These are phyloP conservation scores for Entelurus aequoreus DNA, from an alignment of 2,113 vertebrate genomes.

Conservation along the genomic window DNA sequence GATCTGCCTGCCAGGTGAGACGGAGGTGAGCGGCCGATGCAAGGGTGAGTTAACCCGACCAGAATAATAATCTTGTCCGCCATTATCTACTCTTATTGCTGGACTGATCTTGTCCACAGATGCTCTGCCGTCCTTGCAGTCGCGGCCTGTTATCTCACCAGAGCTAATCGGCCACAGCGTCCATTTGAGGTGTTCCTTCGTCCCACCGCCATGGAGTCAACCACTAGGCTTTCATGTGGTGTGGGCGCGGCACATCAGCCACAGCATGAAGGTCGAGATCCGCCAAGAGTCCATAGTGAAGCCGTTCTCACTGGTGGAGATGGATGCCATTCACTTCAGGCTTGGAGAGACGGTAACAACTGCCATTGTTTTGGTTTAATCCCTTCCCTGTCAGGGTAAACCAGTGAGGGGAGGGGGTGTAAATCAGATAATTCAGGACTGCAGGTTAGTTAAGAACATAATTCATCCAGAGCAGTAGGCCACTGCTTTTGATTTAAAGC, in stretches of 20 bases:
- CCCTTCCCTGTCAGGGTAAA: neutral
- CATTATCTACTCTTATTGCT: neutral
- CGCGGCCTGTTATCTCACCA: constrained; percentile 54
- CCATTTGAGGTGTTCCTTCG: constrained; percentile 72
- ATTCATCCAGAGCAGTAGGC: too few species aligned
- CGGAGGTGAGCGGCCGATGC: constrained; percentile 61
- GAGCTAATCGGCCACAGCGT: constrained; percentile 65
- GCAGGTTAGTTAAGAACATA: too few species aligned
- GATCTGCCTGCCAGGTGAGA: constrained; percentile 58
- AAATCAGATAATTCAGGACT: too few species aligned
- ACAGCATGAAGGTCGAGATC: constrained; percentile 72
- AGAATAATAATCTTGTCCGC: neutral
- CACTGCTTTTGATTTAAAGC: too few species aligned
- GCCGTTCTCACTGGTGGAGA: constrained; percentile 55
- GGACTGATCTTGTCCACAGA: constrained; percentile 31
- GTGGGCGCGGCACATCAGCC: constrained; percentile 69
- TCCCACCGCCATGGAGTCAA: constrained; percentile 20
- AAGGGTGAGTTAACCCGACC: constrained; percentile 49
- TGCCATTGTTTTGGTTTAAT: constrained; percentile 16
- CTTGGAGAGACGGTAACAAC: constrained; percentile 76
- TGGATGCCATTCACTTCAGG: constrained; percentile 76
- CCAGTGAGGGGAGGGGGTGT: constrained; percentile 8
- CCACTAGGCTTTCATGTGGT: constrained; percentile 63
- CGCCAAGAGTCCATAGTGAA: constrained; percentile 64
- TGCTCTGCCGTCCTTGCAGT: constrained; percentile 39